Base-by-base conservation (phyloP, 2,888 invertebrate species). In the Cybosia mesomella region DNA sequence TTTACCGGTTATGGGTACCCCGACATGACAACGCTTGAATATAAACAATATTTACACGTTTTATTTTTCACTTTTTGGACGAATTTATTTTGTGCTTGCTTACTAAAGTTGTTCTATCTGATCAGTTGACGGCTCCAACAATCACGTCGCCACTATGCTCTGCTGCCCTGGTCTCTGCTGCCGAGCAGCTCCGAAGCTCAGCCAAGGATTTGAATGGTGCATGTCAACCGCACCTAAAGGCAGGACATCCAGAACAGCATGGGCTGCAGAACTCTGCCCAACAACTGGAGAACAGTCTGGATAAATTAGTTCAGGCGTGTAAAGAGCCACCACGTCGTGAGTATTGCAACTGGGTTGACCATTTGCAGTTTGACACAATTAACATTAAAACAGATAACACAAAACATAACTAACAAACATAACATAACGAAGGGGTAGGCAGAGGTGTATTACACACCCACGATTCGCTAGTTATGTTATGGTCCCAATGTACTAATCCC, bases 41-140 rank as follows among this genome's bases (percentile, higher is more conserved):
- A n/a, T n/a, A n/a, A n/a, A n/a, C n/a, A n/a, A n/a, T n/a, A n/a
- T n/a, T n/a, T n/a, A 28, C 28, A 28, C 28, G 28, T 28, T 28
- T 28, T 28, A 28, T 28, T 4, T 28, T 28, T 28, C 5, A 28
- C 28, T 28, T 28, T 28, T 28, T 4, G 2, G 28, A 4, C 28
- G 28, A 5, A 28, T 28, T 28, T 49, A 2, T 49, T 49, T 49
- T n/a, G 9, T n/a, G 9, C 49, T 49, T 18, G 43, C 1, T 43
- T 8, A 15, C 21, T 1, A 15, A 34, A 11, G 2, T 32, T 2
- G 11, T 58, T 13, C 13, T 36, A 15, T 13, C 22, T n/a, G 8
- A 28, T 43, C 72, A 89, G 89, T 67, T 87, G 62, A 85, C 87
- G 57, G 83, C 84, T 0, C 68, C 83, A 7, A 80, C 82, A 8